Percentiles rank a stretch among this genome's conserved stretches.
Conservation (phyloP, 2,888 invertebrate genomes). For the Limnephilus marmoratus region DNA sequence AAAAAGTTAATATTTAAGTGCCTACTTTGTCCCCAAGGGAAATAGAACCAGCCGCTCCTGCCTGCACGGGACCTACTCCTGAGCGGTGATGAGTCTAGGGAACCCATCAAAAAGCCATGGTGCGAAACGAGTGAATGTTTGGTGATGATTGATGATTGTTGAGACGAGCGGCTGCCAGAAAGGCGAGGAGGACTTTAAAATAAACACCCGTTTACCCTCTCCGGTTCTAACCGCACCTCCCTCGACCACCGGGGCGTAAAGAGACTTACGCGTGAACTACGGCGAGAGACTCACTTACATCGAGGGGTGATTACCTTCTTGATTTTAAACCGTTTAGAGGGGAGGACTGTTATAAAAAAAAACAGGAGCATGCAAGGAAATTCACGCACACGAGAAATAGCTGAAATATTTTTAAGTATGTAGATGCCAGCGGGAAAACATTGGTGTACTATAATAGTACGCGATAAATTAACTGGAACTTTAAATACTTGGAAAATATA, state of each 20-base stretch:
- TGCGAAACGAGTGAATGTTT: not conserved
- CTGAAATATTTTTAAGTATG: no score
- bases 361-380: not conserved
- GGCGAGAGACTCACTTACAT: not conserved
- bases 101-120: not conserved
- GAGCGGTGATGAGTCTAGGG: not conserved
- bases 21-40: not conserved
- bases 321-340: not conserved
- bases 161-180: not conserved
- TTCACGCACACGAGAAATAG: not conserved
- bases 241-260: not conserved
- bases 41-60: not conserved
- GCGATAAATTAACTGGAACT: no score
- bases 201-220: constrained; percentile 2
- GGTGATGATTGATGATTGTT: constrained; percentile 2
- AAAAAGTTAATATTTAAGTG: not conserved
- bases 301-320: constrained; percentile 2
- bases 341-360: not conserved
- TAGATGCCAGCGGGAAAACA: no score
- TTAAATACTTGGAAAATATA: no score
- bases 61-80: not conserved
- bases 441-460: no score
- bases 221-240: not conserved
- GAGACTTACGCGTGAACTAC: not conserved
- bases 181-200: not conserved